Conservation (phyloP, 2,797 vertebrate genomes). For the Pseudochirops cupreus region DNA sequence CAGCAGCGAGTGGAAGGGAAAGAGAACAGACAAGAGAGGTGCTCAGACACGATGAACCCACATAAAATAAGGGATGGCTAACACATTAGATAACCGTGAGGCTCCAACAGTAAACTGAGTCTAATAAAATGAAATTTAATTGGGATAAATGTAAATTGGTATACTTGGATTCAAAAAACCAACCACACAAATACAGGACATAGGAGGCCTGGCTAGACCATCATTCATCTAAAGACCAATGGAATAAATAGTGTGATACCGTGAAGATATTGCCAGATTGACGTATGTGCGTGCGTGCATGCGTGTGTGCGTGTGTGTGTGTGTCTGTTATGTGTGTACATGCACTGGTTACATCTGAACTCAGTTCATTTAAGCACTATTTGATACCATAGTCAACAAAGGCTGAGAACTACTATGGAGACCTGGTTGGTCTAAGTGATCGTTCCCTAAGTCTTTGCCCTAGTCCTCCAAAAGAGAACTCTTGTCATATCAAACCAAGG, state of each 20-base stretch:
- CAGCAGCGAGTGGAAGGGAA: slow-evolving; percentile 33
- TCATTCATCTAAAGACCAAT: not conserved
- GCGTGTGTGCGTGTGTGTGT: not conserved
- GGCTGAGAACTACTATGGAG: not conserved
- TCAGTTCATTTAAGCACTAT: not conserved
- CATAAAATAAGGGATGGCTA: not conserved
- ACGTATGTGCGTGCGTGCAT: too few relatives aligned
- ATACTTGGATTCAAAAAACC: not conserved
- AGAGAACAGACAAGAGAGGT: slow-evolving; percentile 12
- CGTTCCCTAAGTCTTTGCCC: not conserved
- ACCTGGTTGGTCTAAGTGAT: not conserved
- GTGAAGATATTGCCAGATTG: not conserved
- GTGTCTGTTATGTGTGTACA: not conserved
- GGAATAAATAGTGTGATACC: not conserved
- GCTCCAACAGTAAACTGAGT: not conserved
- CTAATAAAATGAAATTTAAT: not conserved
- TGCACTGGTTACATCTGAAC: not conserved
- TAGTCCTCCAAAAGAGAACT: not conserved
- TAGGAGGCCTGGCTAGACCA: not conserved
- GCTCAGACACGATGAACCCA: not conserved
- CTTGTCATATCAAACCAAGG: not conserved
- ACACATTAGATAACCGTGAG: not conserved
- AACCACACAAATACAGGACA: not conserved
- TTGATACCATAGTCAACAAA: not conserved
- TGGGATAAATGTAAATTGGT: not conserved